phyloP scores from a whole-genome alignment of 1,140 invertebrate genomes.

The Drosophila pallidifrons region DNA sequence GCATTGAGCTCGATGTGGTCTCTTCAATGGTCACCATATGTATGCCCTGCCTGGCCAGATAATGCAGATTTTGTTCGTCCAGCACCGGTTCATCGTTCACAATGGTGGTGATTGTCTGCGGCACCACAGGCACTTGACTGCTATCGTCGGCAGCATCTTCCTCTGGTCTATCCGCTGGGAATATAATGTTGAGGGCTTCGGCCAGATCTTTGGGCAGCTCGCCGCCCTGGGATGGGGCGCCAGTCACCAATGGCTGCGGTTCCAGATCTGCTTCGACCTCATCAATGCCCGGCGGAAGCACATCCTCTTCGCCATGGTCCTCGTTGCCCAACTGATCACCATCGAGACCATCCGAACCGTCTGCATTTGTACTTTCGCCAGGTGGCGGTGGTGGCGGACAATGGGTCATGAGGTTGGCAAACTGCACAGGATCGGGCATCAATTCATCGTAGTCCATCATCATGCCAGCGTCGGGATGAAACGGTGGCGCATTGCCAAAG shows the following conservation, averaged over 20 bases:
- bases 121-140: constrained; percentile 33
- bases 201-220: constrained; percentile 88
- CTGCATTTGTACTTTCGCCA: constrained; percentile 38
- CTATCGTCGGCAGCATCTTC: constrained; percentile 45
- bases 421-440: constrained; percentile 84
- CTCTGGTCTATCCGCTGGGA: constrained; percentile 85
- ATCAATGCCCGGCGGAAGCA: constrained; percentile 80
- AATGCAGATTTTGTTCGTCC: constrained; percentile 67
- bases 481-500: constrained; percentile 79
- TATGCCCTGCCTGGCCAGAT: constrained; percentile 78
- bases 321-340: constrained; percentile 25
- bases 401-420: constrained; percentile 78
- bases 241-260: constrained; percentile 62
- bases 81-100: constrained; percentile 68
- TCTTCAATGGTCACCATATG: constrained; percentile 75
- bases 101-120: constrained; percentile 67
- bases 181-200: constrained; percentile 90
- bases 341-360: constrained; percentile 11
- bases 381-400: constrained; percentile 79
- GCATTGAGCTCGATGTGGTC: constrained; percentile 50
- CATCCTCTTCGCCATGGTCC: constrained; percentile 58
- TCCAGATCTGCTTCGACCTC: constrained; percentile 70
- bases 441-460: constrained; percentile 84
- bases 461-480: constrained; percentile 80
- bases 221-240: constrained; percentile 53